phyloP scores from a whole-genome alignment of 64 coral and sea anemone genomes.

The Porites lutea region DNA sequence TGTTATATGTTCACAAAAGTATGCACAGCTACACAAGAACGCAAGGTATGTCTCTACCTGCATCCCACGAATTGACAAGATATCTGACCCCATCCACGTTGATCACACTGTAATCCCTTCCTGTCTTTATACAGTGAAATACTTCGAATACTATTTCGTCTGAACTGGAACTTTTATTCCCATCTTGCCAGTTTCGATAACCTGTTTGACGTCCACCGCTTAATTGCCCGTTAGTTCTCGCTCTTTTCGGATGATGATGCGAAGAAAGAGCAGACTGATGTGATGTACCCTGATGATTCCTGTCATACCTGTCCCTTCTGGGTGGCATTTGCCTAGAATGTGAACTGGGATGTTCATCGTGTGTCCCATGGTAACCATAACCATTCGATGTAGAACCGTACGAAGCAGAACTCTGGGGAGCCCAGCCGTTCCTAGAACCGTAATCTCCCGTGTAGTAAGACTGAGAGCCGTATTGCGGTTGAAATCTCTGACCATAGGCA shows the following conservation, averaged over 20 bases:
- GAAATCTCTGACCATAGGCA: not conserved
- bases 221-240: not conserved
- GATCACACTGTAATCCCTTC: conserved; percentile 78
- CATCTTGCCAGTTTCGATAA: not conserved
- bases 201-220: conserved; percentile 11
- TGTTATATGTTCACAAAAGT: no score
- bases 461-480: not conserved
- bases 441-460: not conserved
- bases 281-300: not conserved
- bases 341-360: conserved; percentile 2
- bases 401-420: not conserved
- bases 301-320: not conserved
- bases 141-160: conserved; percentile 81
- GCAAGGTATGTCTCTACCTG: conserved; percentile 48
- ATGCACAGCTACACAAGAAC: no score
- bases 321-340: not conserved
- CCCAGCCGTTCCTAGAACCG: not conserved
- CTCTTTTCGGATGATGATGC: not conserved
- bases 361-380: not conserved
- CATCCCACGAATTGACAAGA: conserved; percentile 81
- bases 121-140: conserved; percentile 59
- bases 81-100: conserved; percentile 80
- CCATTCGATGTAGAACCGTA: not conserved
- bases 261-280: not conserved
- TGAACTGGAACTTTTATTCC: not conserved